Conservation (phyloP, 1,140 invertebrate genomes). For the Agraylea sexmaculata region DNA sequence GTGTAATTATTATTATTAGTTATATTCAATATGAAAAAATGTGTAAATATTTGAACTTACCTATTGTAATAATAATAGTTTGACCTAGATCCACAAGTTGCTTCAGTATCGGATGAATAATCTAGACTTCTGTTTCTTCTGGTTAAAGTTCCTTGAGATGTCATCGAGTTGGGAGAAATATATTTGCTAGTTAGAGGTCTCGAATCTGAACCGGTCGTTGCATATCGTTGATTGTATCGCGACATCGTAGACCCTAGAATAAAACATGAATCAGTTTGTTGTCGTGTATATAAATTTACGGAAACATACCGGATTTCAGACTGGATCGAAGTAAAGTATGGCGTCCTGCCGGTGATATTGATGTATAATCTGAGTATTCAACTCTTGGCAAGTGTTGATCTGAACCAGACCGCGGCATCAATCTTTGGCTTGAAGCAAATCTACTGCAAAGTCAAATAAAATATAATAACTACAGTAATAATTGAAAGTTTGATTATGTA, state of each 20-base stretch:
- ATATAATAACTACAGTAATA: conserved; percentile 6
- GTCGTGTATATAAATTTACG: background rate
- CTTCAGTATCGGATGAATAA: conserved; percentile 91
- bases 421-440: conserved; percentile 34
- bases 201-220: conserved; percentile 35
- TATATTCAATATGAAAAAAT: too few species aligned
- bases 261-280: background rate
- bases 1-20: too few species aligned
- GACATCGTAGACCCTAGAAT: conserved; percentile 34
- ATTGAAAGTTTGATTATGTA: conserved; percentile 24
- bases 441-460: conserved; percentile 17
- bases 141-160: conserved; percentile 27
- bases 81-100: conserved; percentile 62
- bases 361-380: conserved; percentile 60
- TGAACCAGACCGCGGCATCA: conserved; percentile 70
- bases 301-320: conserved; percentile 49
- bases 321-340: conserved; percentile 65
- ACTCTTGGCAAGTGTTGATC: conserved; percentile 74
- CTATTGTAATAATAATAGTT: conserved; percentile 64
- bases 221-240: conserved; percentile 47
- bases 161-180: conserved; percentile 19
- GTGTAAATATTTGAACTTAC: too few species aligned
- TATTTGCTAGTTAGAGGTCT: conserved; percentile 27
- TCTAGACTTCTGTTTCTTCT: conserved; percentile 67
- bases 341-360: conserved; percentile 45